Percentiles rank a stretch among this genome's conserved stretches.
Conservation (phyloP, 1,140 invertebrate genomes). For the Dreissena polymorpha region DNA sequence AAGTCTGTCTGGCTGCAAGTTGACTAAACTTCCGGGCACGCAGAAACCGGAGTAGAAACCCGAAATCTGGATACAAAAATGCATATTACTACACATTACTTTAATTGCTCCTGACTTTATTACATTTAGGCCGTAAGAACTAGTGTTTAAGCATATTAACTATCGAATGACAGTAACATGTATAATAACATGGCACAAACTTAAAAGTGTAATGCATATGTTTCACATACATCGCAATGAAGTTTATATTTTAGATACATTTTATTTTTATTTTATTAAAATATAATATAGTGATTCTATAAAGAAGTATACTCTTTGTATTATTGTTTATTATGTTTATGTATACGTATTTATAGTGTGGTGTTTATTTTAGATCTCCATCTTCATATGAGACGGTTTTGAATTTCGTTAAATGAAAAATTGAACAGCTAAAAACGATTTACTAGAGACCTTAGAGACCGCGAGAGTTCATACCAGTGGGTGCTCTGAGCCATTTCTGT, state of each 20-base stretch:
- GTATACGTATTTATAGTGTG: neutral
- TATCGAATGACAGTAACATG: neutral
- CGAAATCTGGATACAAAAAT: slow-evolving; percentile 21
- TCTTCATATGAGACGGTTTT: neutral
- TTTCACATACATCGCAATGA: no score
- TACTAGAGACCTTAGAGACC: neutral
- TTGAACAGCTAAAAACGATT: neutral
- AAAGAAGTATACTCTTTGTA: no score
- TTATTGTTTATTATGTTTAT: no score
- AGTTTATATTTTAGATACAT: no score
- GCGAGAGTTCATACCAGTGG: slow-evolving; percentile 34
- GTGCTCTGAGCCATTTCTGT: slow-evolving; percentile 52
- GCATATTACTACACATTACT: neutral
- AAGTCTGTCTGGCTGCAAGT: slow-evolving; percentile 19
- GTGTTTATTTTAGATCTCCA: neutral
- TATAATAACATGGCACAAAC: neutral
- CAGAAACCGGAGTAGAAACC: slow-evolving; percentile 29
- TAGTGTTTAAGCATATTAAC: no score
- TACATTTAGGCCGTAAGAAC: no score
- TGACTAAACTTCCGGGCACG: slow-evolving; percentile 42
- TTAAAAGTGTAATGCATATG: neutral
- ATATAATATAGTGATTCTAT: no score
- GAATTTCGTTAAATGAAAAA: neutral
- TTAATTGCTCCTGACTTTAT: neutral
- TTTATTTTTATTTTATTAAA: no score